These are phyloP conservation scores for Corythornis madagascariensis DNA, from an alignment of 2,113 vertebrate species.

Conservation along the genomic window DNA sequence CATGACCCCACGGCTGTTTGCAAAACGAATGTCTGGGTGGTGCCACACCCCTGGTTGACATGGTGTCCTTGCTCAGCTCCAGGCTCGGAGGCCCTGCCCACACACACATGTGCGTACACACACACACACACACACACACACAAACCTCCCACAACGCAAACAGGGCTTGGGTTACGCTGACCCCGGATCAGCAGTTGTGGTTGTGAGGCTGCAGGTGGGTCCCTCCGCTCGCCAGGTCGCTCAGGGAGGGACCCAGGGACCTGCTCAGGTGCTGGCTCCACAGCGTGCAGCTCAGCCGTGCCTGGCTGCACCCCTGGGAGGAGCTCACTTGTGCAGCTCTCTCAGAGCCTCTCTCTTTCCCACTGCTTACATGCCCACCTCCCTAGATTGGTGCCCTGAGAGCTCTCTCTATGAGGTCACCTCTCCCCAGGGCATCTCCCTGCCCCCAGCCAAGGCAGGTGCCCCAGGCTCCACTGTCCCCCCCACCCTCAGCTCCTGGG, in stretches of 20 bases:
- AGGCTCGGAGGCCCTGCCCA: not conserved
- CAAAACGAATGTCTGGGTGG: not conserved
- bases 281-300: rapidly evolving
- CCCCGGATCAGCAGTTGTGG: not conserved
- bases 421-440: not conserved
- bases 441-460: not conserved
- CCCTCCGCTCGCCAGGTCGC: not conserved
- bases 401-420: not conserved
- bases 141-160: not conserved
- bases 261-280: rapidly evolving
- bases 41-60: not conserved
- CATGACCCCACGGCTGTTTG: slow-evolving; percentile 59
- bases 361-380: rapidly evolving
- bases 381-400: not conserved
- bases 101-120: not conserved
- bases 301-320: not conserved
- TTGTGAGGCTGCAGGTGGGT: not conserved
- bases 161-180: not conserved
- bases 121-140: not conserved
- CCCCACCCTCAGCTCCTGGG: not conserved
- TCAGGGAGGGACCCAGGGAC: not conserved
- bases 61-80: not conserved
- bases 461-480: not conserved
- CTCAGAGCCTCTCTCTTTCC: not conserved
- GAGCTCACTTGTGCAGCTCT: not conserved